Percentiles rank a stretch among this genome's conserved stretches.
Evolutionary conservation across 2,113 vertebrate species (phyloP).

Genomic region (Sapayoa aenigma): DNA sequence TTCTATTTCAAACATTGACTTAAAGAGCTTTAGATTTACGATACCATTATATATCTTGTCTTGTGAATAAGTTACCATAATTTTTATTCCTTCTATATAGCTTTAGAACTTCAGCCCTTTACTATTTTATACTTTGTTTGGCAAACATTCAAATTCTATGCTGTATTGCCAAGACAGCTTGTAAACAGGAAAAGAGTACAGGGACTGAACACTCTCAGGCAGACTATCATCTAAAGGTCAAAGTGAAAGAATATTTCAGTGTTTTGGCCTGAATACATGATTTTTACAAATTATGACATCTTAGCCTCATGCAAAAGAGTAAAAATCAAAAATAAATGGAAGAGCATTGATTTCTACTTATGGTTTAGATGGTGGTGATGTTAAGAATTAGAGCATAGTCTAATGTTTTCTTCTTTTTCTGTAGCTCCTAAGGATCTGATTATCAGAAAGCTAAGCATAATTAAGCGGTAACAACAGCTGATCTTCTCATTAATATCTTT

Average conservation of each 20-base stretch:
- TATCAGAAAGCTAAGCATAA: not conserved
- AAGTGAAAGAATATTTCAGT: slow-evolving; percentile 22
- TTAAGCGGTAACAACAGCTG: not conserved
- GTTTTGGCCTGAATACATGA: slow-evolving; percentile 31
- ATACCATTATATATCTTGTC: not conserved
- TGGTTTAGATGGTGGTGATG: not conserved
- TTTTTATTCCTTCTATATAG: slow-evolving; percentile 34
- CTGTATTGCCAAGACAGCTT: not conserved
- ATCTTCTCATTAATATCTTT: not conserved
- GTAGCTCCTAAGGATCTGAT: not conserved
- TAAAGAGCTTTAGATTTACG: not conserved
- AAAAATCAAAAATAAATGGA: slow-evolving; percentile 1
- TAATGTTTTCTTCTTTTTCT: not conserved
- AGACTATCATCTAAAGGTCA: slow-evolving; percentile 55
- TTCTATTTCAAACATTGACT: not conserved
- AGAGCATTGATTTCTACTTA: not conserved
- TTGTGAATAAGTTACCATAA: not conserved
- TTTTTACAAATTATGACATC: not conserved
- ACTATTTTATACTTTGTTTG: slow-evolving; percentile 42
- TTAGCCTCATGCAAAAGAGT: not conserved
- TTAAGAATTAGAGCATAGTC: not conserved
- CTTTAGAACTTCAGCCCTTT: slow-evolving; percentile 50
- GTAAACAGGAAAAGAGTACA: slow-evolving; percentile 50
- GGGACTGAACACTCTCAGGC: slow-evolving; percentile 4
- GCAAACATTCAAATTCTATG: slow-evolving; percentile 51